Percentiles rank a stretch among this genome's conserved stretches.
These are phyloP conservation scores for Dreissena rostriformis DNA, from an alignment of 1,140 invertebrate species.

Conservation along the genomic window DNA sequence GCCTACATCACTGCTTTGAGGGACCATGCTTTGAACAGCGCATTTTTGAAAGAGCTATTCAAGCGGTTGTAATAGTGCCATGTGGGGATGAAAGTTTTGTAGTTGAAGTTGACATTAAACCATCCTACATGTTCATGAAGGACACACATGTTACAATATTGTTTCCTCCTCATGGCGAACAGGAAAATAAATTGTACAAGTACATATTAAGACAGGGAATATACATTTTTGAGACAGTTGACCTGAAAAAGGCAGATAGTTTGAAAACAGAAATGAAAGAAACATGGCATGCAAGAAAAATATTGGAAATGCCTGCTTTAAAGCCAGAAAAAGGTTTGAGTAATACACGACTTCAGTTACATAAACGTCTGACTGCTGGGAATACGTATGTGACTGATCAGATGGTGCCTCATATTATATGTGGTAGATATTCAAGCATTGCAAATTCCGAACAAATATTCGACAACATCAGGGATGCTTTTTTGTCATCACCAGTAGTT, in stretches of 20 bases:
- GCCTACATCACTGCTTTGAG: not conserved
- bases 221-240: slow-evolving; percentile 3
- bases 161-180: slow-evolving; percentile 10
- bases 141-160: not conserved
- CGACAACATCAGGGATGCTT: not conserved
- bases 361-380: slow-evolving; percentile 8
- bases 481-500: not conserved
- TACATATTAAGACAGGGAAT: not conserved
- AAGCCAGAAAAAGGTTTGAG: not conserved
- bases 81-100: not conserved
- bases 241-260: not conserved
- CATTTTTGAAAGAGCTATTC: slow-evolving; percentile 12
- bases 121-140: not conserved
- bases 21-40: slow-evolving; percentile 5
- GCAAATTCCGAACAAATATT: not conserved
- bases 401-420: slow-evolving; percentile 14
- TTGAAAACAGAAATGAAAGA: not conserved
- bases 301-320: no score
- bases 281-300: not conserved
- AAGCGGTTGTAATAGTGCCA: slow-evolving; percentile 3
- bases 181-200: not conserved
- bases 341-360: not conserved
- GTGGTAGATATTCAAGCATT: not conserved
- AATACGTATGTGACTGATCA: slow-evolving; percentile 25
- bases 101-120: slow-evolving; percentile 26